Percentiles rank a stretch among this genome's conserved stretches.
Evolutionary conservation across 2,888 invertebrate genomes (phyloP).

Genomic region (Apodemia hepburni): DNA sequence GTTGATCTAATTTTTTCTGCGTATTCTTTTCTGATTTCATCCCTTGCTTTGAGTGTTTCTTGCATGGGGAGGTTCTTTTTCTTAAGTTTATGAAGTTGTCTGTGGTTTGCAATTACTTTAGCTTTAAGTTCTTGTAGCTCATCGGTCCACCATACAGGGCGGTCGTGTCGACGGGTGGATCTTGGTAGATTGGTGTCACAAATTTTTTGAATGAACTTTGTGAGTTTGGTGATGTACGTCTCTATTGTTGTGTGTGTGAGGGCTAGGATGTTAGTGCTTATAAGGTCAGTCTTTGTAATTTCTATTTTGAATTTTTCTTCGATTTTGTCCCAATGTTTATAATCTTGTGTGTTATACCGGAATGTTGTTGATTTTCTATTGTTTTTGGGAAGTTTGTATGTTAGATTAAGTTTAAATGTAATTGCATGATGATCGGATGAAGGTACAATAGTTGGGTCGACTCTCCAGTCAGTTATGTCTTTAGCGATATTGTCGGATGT

Average conservation of each 20-base stretch:
- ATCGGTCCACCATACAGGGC: background rate
- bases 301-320: background rate
- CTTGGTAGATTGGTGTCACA: background rate
- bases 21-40: background rate
- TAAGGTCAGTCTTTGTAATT: background rate
- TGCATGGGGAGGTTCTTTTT: background rate
- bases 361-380: background rate
- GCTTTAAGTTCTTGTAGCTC: background rate
- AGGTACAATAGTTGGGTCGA: background rate
- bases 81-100: background rate
- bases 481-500: too few relatives aligned
- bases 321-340: conserved; percentile 1
- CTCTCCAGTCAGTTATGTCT: background rate
- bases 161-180: background rate
- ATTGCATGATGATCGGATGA: background rate
- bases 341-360: background rate
- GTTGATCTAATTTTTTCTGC: background rate
- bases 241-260: background rate
- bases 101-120: background rate
- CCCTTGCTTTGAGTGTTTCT: conserved; percentile 1
- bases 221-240: background rate
- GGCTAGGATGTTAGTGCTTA: background rate
- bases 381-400: background rate
- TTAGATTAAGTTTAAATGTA: background rate
- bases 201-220: background rate